Evolutionary conservation across 2,888 invertebrate genomes (phyloP), one percentile per base, ranked within the genome.

Genomic region (Drosophila seclusa): DNA sequence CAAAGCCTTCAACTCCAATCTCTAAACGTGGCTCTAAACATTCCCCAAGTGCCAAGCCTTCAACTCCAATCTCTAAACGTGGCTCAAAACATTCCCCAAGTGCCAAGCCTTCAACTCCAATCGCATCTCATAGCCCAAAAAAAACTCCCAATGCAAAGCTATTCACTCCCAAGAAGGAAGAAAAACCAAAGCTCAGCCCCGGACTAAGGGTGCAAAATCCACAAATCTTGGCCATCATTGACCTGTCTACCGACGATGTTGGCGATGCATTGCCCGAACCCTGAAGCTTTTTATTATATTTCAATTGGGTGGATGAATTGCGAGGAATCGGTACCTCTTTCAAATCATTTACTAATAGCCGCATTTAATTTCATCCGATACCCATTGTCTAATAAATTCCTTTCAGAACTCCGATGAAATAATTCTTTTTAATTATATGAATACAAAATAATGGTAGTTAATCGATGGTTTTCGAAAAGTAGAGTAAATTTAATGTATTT

Each of bases 161-260:
- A 16, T 16, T 10, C 16, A 21, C 10, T 24, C 6, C 18, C 0
- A 54, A 24, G 10, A 13, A 8, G 1, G 11, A 68, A 24, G 32
- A n/a, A 2, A 18, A 8, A 2, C n/a, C 13, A 34, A 45, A 29
- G 1, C 0, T 7, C 2, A 13, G 8, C 3, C 16, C 34, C 6
- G n/a, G 16, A 16, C 13, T 13, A 11, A 13, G 21, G 7, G n/a
- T 2, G 1, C 13, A 34, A 5, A 3, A 8, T 7, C 4, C 16
- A 4, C 8, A n/a, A 1, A 11, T 18, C 2, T 6, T 16, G 18
- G 10, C 40, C 4, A 0, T 38, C 61, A 73, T 73, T 58, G 49
- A 74, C 32, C n/a, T 62, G 0, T 36, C 36, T 18, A 53, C 54
- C 27, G 73, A 68, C 13, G 75, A 74, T 1, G 48, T 38, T 3